Percentiles rank a stretch among this genome's conserved stretches.
Evolutionary conservation across 2,888 invertebrate genomes (phyloP).

Genomic region (Allacma fusca): DNA sequence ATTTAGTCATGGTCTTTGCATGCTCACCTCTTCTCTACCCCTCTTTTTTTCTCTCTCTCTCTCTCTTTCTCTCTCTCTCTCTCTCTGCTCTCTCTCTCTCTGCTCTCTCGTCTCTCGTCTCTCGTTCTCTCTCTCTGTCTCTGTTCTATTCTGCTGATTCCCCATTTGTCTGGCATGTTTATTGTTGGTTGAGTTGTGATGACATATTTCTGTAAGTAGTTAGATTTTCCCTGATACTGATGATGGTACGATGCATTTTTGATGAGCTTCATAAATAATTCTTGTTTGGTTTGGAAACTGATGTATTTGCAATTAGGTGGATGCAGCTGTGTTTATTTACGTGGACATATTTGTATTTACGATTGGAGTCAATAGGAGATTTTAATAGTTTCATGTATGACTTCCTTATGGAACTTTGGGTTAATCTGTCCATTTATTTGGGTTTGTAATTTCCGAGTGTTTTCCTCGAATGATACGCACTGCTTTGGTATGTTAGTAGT

Average conservation of each 20-base stretch:
- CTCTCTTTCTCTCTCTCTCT: too few relatives aligned
- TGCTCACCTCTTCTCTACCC: background rate
- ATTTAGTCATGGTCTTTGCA: conserved; percentile 17
- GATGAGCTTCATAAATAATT: background rate
- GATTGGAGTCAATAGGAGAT: background rate
- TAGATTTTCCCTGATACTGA: background rate
- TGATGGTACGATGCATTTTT: background rate
- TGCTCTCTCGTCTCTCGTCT: too few relatives aligned
- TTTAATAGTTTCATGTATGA: background rate
- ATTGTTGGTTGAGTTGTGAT: background rate
- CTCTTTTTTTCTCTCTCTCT: too few relatives aligned
- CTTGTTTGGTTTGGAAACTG: too few relatives aligned
- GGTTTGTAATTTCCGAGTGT: background rate
- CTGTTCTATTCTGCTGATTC: background rate
- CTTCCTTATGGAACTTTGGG: conserved; percentile 16
- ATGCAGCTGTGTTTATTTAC: too few relatives aligned
- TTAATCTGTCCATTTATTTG: conserved; percentile 1
- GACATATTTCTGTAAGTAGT: background rate
- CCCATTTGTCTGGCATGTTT: background rate
- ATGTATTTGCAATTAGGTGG: too few relatives aligned
- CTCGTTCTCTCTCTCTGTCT: too few relatives aligned
- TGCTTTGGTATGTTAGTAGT: background rate
- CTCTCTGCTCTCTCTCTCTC: background rate
- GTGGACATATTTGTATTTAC: background rate
- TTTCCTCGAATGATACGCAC: background rate